These are phyloP conservation scores for Malaclemys terrapin DNA, from an alignment of 2,113 vertebrate species.

Conservation along the genomic window DNA sequence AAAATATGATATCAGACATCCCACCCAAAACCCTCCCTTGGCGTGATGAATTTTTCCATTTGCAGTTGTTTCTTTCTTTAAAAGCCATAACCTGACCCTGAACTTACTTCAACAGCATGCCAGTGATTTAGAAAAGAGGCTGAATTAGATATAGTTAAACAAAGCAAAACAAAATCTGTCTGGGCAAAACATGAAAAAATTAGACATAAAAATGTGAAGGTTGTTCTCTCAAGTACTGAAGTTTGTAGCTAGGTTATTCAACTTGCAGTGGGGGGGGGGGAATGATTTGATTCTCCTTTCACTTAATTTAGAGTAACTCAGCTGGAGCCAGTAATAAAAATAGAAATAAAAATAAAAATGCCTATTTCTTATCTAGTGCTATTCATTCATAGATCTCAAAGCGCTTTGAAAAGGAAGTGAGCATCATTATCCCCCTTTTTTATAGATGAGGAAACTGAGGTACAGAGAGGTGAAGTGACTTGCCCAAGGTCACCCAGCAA, in stretches of 20 bases:
- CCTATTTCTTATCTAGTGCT: background rate
- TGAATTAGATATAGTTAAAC: background rate
- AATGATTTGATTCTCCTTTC: background rate
- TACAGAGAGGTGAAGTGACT: rapidly evolving
- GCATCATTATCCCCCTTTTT: background rate
- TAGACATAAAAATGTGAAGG: background rate
- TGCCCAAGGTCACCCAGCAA: background rate
- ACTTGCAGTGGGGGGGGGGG: no score
- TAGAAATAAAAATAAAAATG: background rate
- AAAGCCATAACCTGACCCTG: rapidly evolving
- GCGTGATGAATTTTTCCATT: background rate
- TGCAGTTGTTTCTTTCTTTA: background rate
- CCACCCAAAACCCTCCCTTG: background rate
- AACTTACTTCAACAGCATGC: background rate
- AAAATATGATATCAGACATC: background rate
- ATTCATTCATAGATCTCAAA: background rate
- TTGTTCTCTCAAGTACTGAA: background rate
- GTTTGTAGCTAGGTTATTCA: background rate
- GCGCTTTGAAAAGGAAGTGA: background rate
- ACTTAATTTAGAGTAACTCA: background rate
- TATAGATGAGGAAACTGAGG: background rate
- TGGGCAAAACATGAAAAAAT: background rate
- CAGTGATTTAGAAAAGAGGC: background rate
- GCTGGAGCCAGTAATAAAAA: background rate
- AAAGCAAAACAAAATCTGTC: background rate